Evolutionary conservation across 2,113 vertebrate genomes (phyloP).

Genomic region (Ciconia maguari): DNA sequence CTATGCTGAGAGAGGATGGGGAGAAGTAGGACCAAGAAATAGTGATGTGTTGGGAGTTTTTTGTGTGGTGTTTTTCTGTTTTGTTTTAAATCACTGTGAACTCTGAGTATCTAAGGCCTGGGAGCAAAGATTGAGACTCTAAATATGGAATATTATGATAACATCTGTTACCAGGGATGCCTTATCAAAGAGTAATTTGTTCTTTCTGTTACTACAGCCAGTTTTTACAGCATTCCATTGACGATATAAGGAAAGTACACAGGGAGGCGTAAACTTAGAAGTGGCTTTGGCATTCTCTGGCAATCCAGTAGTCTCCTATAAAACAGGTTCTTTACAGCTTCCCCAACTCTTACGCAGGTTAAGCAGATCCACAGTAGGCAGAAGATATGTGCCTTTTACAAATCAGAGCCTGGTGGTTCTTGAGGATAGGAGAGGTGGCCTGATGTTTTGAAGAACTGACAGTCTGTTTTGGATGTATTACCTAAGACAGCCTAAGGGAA

Average conservation of each 20-base stretch:
- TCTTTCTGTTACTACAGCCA: neutral
- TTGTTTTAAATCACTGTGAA: neutral
- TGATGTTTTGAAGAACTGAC: neutral
- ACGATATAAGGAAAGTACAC: neutral
- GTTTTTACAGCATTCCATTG: neutral
- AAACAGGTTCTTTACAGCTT: neutral
- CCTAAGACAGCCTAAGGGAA: neutral
- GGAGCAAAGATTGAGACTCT: neutral
- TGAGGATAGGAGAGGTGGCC: neutral
- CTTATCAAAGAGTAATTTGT: neutral
- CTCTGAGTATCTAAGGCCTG: neutral
- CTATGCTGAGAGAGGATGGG: neutral
- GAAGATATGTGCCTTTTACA: neutral
- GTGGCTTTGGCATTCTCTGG: neutral
- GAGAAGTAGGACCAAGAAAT: neutral
- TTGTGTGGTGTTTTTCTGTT: neutral
- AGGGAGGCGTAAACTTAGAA: neutral
- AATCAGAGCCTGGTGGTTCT: neutral
- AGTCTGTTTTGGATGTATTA: neutral
- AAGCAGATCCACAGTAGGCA: neutral
- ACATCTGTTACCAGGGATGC: neutral
- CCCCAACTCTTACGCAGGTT: neutral
- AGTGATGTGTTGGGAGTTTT: fast-evolving
- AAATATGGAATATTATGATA: neutral
- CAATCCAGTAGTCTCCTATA: neutral